Percentiles rank a stretch among this genome's conserved stretches.
These are phyloP conservation scores for Brotula barbata DNA, from an alignment of 2,797 vertebrate genomes.

Conservation along the genomic window DNA sequence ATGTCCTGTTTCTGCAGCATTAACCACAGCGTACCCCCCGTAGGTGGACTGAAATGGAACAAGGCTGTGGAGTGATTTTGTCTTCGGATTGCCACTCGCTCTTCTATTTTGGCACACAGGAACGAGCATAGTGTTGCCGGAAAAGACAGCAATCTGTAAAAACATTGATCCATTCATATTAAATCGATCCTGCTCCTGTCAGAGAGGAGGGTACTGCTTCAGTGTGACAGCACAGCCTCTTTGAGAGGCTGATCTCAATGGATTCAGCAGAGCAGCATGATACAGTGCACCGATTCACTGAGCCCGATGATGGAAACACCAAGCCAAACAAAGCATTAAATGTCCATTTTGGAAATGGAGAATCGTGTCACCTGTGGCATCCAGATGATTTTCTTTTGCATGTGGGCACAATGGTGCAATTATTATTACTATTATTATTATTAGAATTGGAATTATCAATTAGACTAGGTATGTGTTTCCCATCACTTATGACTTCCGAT, in stretches of 20 bases:
- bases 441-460: background rate
- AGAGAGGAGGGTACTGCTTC: slow-evolving; percentile 13
- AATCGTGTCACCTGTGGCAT: slow-evolving; percentile 28
- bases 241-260: slow-evolving; percentile 50
- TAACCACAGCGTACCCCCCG: background rate
- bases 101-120: background rate
- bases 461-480: background rate
- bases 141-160: background rate
- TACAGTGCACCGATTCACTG: slow-evolving; percentile 25
- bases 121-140: slow-evolving; percentile 8
- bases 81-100: slow-evolving; percentile 1
- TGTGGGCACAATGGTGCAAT: background rate
- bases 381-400: slow-evolving; percentile 7
- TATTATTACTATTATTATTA: background rate
- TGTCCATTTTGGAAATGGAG: slow-evolving; percentile 33
- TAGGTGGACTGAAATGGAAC: slow-evolving; percentile 21
- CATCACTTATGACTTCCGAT: too few species aligned
- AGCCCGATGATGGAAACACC: slow-evolving; percentile 44
- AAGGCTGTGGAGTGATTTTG: slow-evolving; percentile 10
- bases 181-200: slow-evolving; percentile 19
- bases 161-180: slow-evolving; percentile 7
- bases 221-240: slow-evolving; percentile 6
- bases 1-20: slow-evolving; percentile 1
- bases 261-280: slow-evolving; percentile 44
- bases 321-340: slow-evolving; percentile 49